Percentiles rank a stretch among this genome's conserved stretches.
Evolutionary conservation across 2,888 invertebrate species (phyloP).

Genomic region (Chrysolina americana): DNA sequence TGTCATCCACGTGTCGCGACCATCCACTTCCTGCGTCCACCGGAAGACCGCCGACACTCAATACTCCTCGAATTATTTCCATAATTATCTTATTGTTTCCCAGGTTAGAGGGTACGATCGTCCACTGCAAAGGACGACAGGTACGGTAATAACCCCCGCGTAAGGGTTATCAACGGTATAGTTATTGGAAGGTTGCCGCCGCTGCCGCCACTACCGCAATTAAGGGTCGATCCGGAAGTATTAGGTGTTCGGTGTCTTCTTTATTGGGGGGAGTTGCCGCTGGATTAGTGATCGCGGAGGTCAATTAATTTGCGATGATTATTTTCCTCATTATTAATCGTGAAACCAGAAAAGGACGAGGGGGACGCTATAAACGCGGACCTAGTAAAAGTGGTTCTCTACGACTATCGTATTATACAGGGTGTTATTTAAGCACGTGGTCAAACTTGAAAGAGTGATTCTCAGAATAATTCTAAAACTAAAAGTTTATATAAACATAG

Average conservation of each 20-base stretch:
- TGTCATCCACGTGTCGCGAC: constrained; percentile 63
- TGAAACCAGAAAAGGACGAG: too few species aligned
- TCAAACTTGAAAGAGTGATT: too few species aligned
- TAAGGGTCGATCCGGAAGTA: constrained; percentile 40
- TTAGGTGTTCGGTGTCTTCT: constrained; percentile 27
- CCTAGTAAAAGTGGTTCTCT: too few species aligned
- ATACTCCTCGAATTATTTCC: constrained; percentile 65
- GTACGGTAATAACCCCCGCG: constrained; percentile 32
- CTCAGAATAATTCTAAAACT: too few species aligned
- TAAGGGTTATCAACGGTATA: constrained; percentile 34
- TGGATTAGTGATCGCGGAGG: constrained; percentile 9
- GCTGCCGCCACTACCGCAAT: constrained; percentile 32
- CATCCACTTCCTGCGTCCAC: constrained; percentile 63
- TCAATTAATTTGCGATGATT: constrained; percentile 15
- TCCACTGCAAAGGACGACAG: constrained; percentile 25
- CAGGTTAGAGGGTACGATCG: constrained; percentile 52
- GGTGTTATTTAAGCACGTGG: too few species aligned
- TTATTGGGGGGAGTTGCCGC: constrained; percentile 11
- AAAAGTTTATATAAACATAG: too few species aligned
- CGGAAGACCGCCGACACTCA: constrained; percentile 62
- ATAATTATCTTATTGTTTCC: constrained; percentile 63
- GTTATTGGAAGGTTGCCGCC: constrained; percentile 39
- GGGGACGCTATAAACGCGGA: neutral
- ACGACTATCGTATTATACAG: too few species aligned
- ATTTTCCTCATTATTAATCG: neutral